Evolutionary conservation across 2,113 vertebrate genomes (phyloP).

Genomic region (Puma concolor): DNA sequence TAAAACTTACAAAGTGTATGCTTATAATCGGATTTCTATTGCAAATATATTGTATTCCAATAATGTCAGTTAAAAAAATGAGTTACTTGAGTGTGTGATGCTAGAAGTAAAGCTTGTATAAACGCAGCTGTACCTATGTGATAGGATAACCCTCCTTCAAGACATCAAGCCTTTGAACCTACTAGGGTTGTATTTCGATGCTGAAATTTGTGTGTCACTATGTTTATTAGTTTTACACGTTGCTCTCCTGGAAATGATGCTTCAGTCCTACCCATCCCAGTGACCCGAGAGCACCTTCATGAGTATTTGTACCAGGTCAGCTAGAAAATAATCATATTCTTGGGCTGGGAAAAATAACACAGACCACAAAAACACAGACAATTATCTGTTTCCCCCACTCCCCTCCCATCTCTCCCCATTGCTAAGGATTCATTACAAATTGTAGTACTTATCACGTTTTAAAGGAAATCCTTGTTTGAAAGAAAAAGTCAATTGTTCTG

Average conservation of each 20-base stretch:
- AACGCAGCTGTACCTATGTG: too few species aligned
- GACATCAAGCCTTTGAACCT: background rate
- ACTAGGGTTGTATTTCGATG: background rate
- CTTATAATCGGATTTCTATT: background rate
- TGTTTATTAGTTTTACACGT: background rate
- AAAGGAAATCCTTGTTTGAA: background rate
- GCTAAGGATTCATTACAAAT: background rate
- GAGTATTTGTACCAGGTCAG: background rate
- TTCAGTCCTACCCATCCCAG: background rate
- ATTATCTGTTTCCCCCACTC: background rate
- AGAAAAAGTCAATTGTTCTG: background rate
- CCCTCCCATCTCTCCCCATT: background rate
- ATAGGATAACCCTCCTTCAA: background rate
- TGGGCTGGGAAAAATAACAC: background rate
- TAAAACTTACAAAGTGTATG: background rate
- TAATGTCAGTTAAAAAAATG: background rate
- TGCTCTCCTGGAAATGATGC: background rate
- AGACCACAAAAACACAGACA: background rate
- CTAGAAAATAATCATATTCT: background rate
- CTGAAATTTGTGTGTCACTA: background rate
- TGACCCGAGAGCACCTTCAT: background rate
- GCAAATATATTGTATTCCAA: background rate
- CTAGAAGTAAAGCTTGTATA: background rate
- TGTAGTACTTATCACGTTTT: background rate
- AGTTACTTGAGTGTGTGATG: background rate